Percentiles rank a stretch among this genome's conserved stretches.
These are phyloP conservation scores for Falco punctatus DNA, from an alignment of 2,113 vertebrate genomes.

Conservation along the genomic window DNA sequence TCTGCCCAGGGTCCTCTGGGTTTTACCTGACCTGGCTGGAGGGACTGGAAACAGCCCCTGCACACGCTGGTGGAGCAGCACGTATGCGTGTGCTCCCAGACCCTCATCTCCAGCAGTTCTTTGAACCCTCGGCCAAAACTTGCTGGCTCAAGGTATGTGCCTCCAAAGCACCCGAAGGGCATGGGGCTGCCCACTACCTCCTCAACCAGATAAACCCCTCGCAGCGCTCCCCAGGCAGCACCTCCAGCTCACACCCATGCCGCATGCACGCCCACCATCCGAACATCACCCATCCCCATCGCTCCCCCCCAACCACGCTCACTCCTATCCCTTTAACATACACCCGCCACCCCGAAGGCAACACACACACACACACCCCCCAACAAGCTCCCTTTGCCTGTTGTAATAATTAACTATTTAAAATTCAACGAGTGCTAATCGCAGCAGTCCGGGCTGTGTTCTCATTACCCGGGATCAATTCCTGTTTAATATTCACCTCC, in stretches of 20 bases:
- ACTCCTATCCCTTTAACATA: background rate
- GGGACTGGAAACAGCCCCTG: background rate
- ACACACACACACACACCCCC: background rate
- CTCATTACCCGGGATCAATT: slow-evolving; percentile 84
- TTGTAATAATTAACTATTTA: slow-evolving; percentile 80
- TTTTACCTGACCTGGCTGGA: background rate
- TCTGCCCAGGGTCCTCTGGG: fast-evolving
- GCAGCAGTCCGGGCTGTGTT: slow-evolving; percentile 67
- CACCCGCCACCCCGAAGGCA: background rate
- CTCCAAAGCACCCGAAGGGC: background rate
- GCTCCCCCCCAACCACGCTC: background rate
- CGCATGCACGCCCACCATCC: fast-evolving
- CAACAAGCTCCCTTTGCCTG: background rate
- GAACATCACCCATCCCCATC: fast-evolving
- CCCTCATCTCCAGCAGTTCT: background rate
- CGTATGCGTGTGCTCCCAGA: fast-evolving
- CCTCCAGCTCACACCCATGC: background rate
- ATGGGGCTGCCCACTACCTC: background rate
- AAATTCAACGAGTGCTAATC: slow-evolving; percentile 76
- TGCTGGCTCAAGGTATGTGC: fast-evolving
- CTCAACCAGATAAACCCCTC: background rate
- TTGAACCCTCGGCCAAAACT: background rate
- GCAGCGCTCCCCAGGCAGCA: background rate
- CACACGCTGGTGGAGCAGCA: background rate
- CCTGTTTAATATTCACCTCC: slow-evolving; percentile 83